Base-by-base conservation (phyloP, 2,797 vertebrate species). In the Microchirus variegatus region DNA sequence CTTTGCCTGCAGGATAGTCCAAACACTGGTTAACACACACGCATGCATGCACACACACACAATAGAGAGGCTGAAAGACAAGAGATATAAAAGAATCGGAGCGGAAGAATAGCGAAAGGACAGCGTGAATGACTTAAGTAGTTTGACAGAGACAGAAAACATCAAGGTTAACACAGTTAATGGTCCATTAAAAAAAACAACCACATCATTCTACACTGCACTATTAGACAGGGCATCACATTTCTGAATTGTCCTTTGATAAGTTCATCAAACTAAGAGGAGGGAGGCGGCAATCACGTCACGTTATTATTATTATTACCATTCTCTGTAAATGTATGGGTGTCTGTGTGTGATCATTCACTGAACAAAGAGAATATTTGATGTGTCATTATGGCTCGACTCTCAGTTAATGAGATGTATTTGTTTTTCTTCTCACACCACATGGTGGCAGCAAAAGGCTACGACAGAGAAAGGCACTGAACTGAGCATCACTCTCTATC, bases 1-100 rank as follows among this genome's bases (percentile, higher is more conserved):
- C 97, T 94, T 99, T 99, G 93, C 97, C 97, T 99, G 96, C 91
- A 94, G 95, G 87, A 98, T 93, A 98, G 96, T 94, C 95, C 96
- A 98, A 94, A 97, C 87, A 94, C 10, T 3, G 73, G 85, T 94
- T 92, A 93, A 91, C 78, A 84, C 53, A 73, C 73, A 75, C 10
- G 63, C 76, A 16, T 19, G 13, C 36, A 46, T 9, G n/a, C 48
- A 69, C 50, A 66, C 1, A 66, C 1, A 70, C 54, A 81, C 42
- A 49, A 51, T 47, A 85, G 59, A 83, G 58, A 82, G 50, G 19
- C 42, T 77, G 40, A 79, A 65, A 77, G 54, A 64, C 2, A 75
- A 56, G 53, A 61, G 19, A 59, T 22, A 48, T 31, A 57, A 54
- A 6, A 66, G 38, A 72, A 16, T 40, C 36, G 45, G 40, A 14